Evolutionary conservation across 1,140 invertebrate species (phyloP), one percentile per base, ranked within the genome.

Genomic region (Chrysomallon squamiferum): DNA sequence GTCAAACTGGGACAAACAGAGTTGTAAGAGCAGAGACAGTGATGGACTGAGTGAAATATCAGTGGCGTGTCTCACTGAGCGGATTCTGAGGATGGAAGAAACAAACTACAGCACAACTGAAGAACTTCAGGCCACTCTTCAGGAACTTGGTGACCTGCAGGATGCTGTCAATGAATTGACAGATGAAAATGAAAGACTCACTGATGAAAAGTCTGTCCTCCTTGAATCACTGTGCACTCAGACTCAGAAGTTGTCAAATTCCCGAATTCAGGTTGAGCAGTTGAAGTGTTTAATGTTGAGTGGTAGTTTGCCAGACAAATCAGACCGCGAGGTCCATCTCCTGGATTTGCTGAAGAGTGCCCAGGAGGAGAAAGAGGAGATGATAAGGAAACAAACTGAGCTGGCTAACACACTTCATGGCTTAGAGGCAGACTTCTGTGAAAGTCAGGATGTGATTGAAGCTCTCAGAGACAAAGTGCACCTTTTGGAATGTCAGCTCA

Each of bases 101-200:
- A 93, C 91, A 20, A 92, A 93, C 78, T 92, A 93, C 80, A 91
- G 92, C 57, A 97, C 95, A n/a, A 95, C 93, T 81, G 95, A 97
- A 86, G 95, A 97, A 85, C 87, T 97, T 0, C 95, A 97, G 86
- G 95, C 95, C 0, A 97, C 95, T 0, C 87, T 97, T 47, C 95
- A 96, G 74, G 95, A 97, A 85, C 86, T 97, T 60, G 92, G 93
- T 38, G 95, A 97, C 84, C 86, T 97, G 35, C 94, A 88, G 84
- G 89, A 91, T 29, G 93, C 95, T 83, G 87, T 96, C 59, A 90
- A 90, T 9, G 94, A 95, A 77, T 88, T 95, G 2, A 93, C 95
- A 81, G 88, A 91, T 3, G 93, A 95, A 79, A 96, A 96, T 84
- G 92, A 95, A 74, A 88, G 92, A 65, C 87, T 97, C 20, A 88